Evolutionary conservation across 2,888 invertebrate species (phyloP), one percentile per base, ranked within the genome.

Genomic region (Argynnis bischoffii): DNA sequence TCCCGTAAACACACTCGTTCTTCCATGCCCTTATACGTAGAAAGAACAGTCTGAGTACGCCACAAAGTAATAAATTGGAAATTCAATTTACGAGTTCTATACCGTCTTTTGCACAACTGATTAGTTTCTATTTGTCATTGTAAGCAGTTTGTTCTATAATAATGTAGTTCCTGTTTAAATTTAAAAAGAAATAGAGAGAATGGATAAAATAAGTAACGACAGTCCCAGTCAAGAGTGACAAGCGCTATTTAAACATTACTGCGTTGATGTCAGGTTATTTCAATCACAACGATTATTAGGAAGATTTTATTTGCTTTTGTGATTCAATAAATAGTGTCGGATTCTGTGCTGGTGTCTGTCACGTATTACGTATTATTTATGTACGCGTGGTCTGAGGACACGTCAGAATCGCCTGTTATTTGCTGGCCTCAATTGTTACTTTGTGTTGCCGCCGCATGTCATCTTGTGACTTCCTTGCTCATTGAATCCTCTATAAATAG

Each of bases 381-480:
- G 72, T 67, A 67, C 67, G 70, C 69, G 60, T 70, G 71, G 63
- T 68, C 69, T 64, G 55, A 73, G 77, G 76, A 76, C 73, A 77
- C 77, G 77, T 78, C 78, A 78, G 76, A 77, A 70, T 59, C 69
- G 74, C 77, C 78, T 73, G 79, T 79, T 75, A 84, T 84, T 85
- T 82, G 85, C 75, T 79, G 76, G 77, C 74, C 77, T 86, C 90
- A 90, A 90, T 90, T 90, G 90, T 77, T 82, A 79, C 87, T 86
- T 87, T 87, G 87, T 87, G 74, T 69, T 67, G 69, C 66, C 66
- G 69, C 70, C 72, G 69, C 69, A 73, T 75, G 82, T 81, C 82
- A 79, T 78, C 79, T 81, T 81, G 79, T 80, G 81, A 80, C 83
- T 83, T 85, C 84, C 82, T 82, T 80, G 78, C 77, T 78, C 79